phyloP scores from a whole-genome alignment of 2,888 invertebrate species.

The Trachelus stipa region DNA sequence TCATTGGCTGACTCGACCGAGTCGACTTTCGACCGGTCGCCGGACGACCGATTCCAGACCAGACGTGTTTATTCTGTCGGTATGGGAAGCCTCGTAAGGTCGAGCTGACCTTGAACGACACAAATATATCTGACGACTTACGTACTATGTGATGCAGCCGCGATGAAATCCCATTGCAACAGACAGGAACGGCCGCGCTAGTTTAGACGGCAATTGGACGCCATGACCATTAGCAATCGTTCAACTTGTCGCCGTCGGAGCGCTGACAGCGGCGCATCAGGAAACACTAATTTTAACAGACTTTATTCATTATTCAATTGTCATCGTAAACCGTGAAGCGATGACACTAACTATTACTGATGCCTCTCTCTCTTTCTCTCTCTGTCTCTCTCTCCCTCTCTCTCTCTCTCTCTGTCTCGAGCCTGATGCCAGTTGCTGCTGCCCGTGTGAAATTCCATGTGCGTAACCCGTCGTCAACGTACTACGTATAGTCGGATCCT shows the following conservation, averaged over 20 bases:
- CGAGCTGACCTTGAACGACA: conserved; percentile 21
- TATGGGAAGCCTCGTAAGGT: conserved; percentile 14
- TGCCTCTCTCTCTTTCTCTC: too few relatives aligned
- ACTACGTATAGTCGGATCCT: background rate
- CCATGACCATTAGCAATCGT: background rate
- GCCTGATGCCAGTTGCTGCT: background rate
- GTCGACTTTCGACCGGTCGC: conserved; percentile 1
- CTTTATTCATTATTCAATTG: background rate
- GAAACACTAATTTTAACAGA: background rate
- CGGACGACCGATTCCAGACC: conserved; percentile 18
- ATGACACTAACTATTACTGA: too few relatives aligned
- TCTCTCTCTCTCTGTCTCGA: too few relatives aligned
- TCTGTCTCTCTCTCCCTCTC: too few relatives aligned
- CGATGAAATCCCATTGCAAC: background rate
- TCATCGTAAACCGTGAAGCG: too few relatives aligned
- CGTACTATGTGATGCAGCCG: background rate
- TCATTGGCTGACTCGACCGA: background rate
- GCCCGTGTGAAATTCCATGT: background rate
- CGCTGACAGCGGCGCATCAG: background rate
- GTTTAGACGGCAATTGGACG: background rate
- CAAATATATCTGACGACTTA: conserved; percentile 10
- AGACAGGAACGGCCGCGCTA: background rate
- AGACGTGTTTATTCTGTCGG: conserved; percentile 12
- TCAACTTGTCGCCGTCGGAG: background rate
- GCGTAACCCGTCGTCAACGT: conserved; percentile 6